Conservation (phyloP, 2,113 vertebrate genomes). For the Vicugna pacos region DNA sequence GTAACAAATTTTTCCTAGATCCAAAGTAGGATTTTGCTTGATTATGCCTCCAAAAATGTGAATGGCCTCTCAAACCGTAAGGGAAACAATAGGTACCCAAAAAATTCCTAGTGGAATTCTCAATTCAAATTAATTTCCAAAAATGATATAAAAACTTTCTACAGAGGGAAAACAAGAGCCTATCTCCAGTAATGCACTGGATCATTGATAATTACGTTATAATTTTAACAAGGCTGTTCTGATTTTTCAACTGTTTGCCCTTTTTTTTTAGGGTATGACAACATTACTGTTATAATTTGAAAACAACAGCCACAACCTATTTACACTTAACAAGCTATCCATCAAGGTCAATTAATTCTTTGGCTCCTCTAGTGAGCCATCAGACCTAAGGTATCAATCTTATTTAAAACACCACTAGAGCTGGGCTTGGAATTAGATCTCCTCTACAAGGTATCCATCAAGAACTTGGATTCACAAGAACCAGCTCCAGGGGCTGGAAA, state of each 20-base stretch:
- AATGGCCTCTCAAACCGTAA: background rate
- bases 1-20: background rate
- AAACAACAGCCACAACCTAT: background rate
- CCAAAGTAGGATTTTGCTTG: background rate
- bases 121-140: constrained; percentile 24
- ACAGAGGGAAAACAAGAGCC: background rate
- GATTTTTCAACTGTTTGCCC: background rate
- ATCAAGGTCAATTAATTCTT: constrained; percentile 37
- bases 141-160: constrained; percentile 19
- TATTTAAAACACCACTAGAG: background rate
- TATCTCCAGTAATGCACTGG: background rate
- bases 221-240: background rate
- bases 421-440: background rate
- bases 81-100: background rate
- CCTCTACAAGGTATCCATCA: background rate
- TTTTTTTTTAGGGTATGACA: background rate
- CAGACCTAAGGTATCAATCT: background rate
- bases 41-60: background rate
- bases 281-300: background rate
- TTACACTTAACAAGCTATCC: background rate
- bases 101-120: background rate
- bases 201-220: constrained; percentile 10
- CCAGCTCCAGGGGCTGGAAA: background rate
- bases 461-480: background rate
- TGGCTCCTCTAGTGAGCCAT: background rate